Conservation (phyloP, 2,113 vertebrate genomes). For the Zosterops borbonicus region DNA sequence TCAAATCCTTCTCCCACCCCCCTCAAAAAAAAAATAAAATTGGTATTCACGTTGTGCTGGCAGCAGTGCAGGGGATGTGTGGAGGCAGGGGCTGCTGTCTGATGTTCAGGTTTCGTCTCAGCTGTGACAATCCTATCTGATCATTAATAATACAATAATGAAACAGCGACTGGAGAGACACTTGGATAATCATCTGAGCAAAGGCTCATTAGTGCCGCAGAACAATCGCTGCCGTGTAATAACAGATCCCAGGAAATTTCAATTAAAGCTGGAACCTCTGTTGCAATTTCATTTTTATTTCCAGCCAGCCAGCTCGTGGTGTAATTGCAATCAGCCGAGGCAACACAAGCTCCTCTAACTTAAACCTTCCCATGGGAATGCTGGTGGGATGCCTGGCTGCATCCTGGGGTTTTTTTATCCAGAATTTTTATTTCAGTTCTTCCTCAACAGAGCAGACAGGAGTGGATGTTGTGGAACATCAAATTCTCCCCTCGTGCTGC, state of each 20-base stretch:
- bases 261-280: slow-evolving; percentile 81
- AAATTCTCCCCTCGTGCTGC: neutral
- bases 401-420: neutral
- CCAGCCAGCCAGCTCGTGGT: slow-evolving; percentile 29
- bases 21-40: too few species aligned
- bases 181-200: slow-evolving; percentile 81
- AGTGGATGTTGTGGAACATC: neutral
- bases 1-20: neutral
- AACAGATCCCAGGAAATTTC: slow-evolving; percentile 84
- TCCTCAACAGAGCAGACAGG: neutral
- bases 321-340: slow-evolving; percentile 73
- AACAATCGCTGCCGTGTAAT: slow-evolving; percentile 78
- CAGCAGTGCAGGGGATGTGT: neutral
- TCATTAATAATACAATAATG: slow-evolving; percentile 82
- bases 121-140: slow-evolving; percentile 78
- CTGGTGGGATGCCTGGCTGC: slow-evolving; percentile 1
- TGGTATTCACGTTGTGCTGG: rapidly evolving
- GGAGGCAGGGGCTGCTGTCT: slow-evolving; percentile 4
- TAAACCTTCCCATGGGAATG: slow-evolving; percentile 42
- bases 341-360: slow-evolving; percentile 49
- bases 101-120: slow-evolving; percentile 42
- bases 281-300: slow-evolving; percentile 73
- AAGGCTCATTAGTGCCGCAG: slow-evolving; percentile 77
- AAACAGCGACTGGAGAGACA: slow-evolving; percentile 78
- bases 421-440: neutral